Conservation (phyloP, 2,888 invertebrate species). For the Mactromeris polynyma region DNA sequence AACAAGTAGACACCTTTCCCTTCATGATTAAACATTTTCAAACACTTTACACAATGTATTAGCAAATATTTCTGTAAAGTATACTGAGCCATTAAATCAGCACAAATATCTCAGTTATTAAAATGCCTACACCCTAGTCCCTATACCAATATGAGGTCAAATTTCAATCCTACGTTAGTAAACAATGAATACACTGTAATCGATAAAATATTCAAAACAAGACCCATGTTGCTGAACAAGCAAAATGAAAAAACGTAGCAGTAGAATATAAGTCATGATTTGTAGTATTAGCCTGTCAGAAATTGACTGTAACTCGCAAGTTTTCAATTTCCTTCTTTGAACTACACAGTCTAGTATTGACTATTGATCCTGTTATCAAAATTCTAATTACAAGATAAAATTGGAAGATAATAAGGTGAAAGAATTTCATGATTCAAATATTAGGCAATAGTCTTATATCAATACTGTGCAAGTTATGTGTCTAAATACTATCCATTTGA, state of each 20-base stretch:
- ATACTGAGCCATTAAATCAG: constrained; percentile 27
- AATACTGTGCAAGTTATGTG: too few species aligned
- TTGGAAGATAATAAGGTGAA: too few species aligned
- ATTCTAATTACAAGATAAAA: too few species aligned
- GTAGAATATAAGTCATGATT: neutral
- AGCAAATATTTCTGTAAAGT: constrained; percentile 10
- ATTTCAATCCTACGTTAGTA: constrained; percentile 47
- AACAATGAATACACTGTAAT: constrained; percentile 46
- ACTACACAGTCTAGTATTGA: neutral
- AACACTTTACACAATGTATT: constrained; percentile 21
- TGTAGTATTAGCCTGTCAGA: too few species aligned
- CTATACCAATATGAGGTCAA: constrained; percentile 44
- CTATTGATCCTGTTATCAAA: neutral
- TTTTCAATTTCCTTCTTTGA: too few species aligned
- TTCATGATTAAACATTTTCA: neutral
- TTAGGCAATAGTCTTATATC: neutral
- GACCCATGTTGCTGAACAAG: constrained; percentile 34
- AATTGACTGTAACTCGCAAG: too few species aligned
- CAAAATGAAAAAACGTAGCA: constrained; percentile 27
- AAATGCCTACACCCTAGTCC: constrained; percentile 32
- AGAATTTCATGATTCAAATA: neutral
- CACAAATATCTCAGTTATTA: constrained; percentile 23
- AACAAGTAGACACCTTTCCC: neutral
- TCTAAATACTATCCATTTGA: neutral
- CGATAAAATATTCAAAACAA: constrained; percentile 16